Evolutionary conservation across 2,888 invertebrate genomes (phyloP), one percentile per base, ranked within the genome.

Genomic region (Nezara viridula): DNA sequence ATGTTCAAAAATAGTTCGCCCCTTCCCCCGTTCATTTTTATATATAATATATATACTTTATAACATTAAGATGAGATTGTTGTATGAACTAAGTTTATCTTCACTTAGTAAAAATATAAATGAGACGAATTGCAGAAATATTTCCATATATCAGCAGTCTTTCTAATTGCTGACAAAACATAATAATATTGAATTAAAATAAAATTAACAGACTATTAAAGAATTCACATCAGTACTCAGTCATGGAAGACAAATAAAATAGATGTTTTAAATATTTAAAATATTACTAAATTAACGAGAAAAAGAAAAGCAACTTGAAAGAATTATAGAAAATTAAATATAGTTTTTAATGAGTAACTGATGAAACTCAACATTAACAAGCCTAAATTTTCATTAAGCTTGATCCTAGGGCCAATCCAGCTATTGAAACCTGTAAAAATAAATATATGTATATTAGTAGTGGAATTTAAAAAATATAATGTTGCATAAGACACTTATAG

Each of bases 111-210:
- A 73, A 73, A 73, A 73, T 73, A 73, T 37, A 73, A 73, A 73
- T 73, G 66, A 73, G 66, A 32, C 6, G 21, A 37, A 73, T 47
- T 24, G n/a, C n/a, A 81, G n/a, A 12, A 19, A 81, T 81, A 44
- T 81, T 47, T 81, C 44, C 44, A 81, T 44, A 10, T 44, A n/a
- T 44, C 81, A 81, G 66, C 66, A 73, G 81, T 81, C 81, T 81
- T 81, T 44, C 81, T n/a, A 14, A 81, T 81, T 81, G 10, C 12
- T 81, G 44, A 81, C 14, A 44, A 81, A 81, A 81, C 44, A 24
- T 81, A 77, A 77, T 40, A 40, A 77, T 24, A 40, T 7, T n/a
- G 40, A 44, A 44, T 10, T n/a, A 44, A 44, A 44, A 44, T 81
- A 44, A 81, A 32, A 44, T 81, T n/a, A 40, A 16, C 77, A 77